Conservation (phyloP, 2,113 vertebrate species). For the Periophthalmodon schlosseri region DNA sequence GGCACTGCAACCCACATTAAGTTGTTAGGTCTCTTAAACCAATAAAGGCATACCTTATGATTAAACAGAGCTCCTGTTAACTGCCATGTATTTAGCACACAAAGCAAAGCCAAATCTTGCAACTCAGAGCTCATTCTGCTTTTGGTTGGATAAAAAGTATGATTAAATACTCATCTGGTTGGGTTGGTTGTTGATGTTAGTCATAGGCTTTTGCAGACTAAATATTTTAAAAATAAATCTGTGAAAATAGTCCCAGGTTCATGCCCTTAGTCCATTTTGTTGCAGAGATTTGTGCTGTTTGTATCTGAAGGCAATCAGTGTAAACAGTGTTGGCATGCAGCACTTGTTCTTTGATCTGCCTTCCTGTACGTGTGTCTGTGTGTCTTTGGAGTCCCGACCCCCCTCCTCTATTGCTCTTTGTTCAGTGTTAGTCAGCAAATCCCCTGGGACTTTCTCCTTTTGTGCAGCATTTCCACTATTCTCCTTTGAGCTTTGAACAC, state of each 20-base stretch:
- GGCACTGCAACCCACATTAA: too few species aligned
- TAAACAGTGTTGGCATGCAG: constrained; percentile 62
- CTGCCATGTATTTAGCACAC: too few species aligned
- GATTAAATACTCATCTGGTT: background rate
- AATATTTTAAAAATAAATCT: constrained; percentile 38
- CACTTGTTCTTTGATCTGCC: constrained; percentile 51
- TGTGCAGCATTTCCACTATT: constrained; percentile 60
- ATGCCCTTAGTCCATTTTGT: constrained; percentile 30
- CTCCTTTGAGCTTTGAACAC: constrained; percentile 53
- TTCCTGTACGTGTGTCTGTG: constrained; percentile 29
- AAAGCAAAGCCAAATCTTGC: too few species aligned
- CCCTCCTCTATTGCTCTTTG: constrained; percentile 43
- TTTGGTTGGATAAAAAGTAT: background rate
- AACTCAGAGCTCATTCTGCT: background rate
- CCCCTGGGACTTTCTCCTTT: constrained; percentile 65
- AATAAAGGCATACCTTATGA: too few species aligned
- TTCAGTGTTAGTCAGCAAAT: constrained; percentile 60
- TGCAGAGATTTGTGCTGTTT: constrained; percentile 41
- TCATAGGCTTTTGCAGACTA: background rate
- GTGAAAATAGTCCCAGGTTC: constrained; percentile 32
- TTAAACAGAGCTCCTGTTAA: too few species aligned
- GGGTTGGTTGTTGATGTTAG: constrained; percentile 5
- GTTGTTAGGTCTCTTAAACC: too few species aligned
- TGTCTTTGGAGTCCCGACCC: constrained; percentile 2
- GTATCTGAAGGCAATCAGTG: constrained; percentile 49